Base-by-base conservation (phyloP, 2,113 vertebrate species). In the Pelmatolapia mariae region DNA sequence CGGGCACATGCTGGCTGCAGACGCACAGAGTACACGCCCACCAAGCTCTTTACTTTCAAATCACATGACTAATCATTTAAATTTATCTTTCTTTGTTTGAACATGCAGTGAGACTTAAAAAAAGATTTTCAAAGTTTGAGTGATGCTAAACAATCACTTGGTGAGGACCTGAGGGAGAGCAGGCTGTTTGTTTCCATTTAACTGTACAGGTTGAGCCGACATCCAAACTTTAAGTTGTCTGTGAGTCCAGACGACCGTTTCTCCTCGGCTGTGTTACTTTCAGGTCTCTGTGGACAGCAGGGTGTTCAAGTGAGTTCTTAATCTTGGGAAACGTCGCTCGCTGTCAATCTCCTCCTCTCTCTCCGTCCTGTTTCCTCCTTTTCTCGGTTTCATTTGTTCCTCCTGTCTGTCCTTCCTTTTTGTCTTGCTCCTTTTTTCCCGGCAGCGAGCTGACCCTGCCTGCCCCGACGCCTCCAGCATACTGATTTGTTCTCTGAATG, bases 211-310 rank as follows among this genome's bases (percentile, higher is more conserved):
- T 8, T 10, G 3, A 15, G 36, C n/a, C 5, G 8, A 63, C 29
- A 1, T 63, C 59, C 59, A 38, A 22, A n/a, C 10, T 1, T n/a
- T n/a, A 13, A 12, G 19, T 0, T n/a, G 9, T 36, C 26, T 3
- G 18, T 0, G 61, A 66, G 33, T 7, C 31, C 31, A 36, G 18
- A 7, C 6, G n/a, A 56, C n/a, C 0, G 5, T 31, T 61, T 61
- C 57, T 10, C 26, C 57, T 31, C 3, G 3, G 8, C 26, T 10
- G 26, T 29, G 57, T 9, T 2, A 15, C 57, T 8, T 10, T 31
- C 26, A 10, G 57, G 26, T 61, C 26, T 61, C 57, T 61, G 57
- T 31, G 4, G 15, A 31, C 57, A 9, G 57, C 57, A 31, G 57
- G 3, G 57, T 18, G 57, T 31, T 6, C 5, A 33, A 33, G 9